Evolutionary conservation across 1,140 invertebrate species (phyloP).

Genomic region (Drosophila bocki): DNA sequence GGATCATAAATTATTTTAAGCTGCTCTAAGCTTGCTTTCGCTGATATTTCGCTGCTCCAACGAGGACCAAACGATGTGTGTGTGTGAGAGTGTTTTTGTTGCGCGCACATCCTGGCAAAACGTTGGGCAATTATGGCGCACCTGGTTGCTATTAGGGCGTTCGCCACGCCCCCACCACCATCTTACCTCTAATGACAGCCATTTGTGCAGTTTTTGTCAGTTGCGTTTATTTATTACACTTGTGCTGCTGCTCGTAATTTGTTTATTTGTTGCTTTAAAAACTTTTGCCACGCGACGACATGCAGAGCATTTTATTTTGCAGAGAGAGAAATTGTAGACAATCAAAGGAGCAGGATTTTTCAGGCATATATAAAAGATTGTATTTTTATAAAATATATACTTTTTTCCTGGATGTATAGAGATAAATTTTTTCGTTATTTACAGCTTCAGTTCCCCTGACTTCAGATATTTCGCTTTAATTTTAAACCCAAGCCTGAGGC

Average conservation of each 20-base stretch:
- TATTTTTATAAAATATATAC: not conserved
- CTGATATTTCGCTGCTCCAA: slow-evolving; percentile 30
- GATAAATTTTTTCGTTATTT: not conserved
- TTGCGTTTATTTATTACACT: slow-evolving; percentile 76
- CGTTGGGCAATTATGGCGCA: slow-evolving; percentile 78
- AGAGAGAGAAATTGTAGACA: not conserved
- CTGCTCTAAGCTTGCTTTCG: slow-evolving; percentile 64
- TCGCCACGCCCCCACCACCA: slow-evolving; percentile 30
- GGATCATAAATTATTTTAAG: slow-evolving; percentile 82
- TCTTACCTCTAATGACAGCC: slow-evolving; percentile 73
- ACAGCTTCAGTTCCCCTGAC: not conserved
- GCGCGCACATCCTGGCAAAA: slow-evolving; percentile 54
- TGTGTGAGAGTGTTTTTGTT: slow-evolving; percentile 45
- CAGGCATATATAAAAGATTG: not conserved
- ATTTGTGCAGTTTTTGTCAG: slow-evolving; percentile 82
- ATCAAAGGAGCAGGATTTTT: not conserved
- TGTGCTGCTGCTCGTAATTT: slow-evolving; percentile 65
- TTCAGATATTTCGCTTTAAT: slow-evolving; percentile 56
- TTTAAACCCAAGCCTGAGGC: slow-evolving; percentile 32
- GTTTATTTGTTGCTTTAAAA: slow-evolving; percentile 73
- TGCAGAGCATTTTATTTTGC: slow-evolving; percentile 22
- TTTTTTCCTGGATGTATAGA: not conserved
- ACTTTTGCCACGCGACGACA: slow-evolving; percentile 43
- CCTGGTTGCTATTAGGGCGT: slow-evolving; percentile 62
- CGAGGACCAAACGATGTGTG: not conserved